Evolutionary conservation across 1,140 invertebrate species (phyloP), one percentile per base, ranked within the genome.

Genomic region (Rhynchophorus ferrugineus): DNA sequence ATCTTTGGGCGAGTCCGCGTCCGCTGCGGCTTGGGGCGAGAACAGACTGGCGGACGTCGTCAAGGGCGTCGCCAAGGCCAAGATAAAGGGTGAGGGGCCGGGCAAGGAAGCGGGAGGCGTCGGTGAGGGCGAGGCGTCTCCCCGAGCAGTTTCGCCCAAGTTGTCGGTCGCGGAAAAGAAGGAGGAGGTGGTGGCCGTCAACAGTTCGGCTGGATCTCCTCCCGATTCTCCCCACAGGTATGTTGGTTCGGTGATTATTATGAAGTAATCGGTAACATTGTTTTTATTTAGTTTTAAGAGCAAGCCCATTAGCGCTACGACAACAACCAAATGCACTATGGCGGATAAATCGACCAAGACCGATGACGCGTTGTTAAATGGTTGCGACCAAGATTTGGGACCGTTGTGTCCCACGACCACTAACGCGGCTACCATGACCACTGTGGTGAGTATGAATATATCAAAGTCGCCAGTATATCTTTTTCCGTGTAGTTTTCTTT

Each of bases 11-110:
- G 55, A 60, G 13, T 5, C 5, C 3, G 37, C 37, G 13, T 5
- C 37, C 13, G 38, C 29, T 3, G 34, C 35, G 0, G 43, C 50
- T 22, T 69, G 66, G 67, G 66, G 67, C 18, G 67, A 69, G 56
- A 81, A 77, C 66, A 76, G 85, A 64, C 71, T 89, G 57, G 82
- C 87, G 2, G 87, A 90, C 69, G 85, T 90, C 22, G 87, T 90
- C 16, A 88, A 87, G 65, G 84, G 84, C 50, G 84, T 80, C 22
- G 80, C 78, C 16, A 83, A 82, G 62, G 61, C 72, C 20, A 79
- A 60, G 51, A 21, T 19, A 8, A 49, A 44, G 5, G 46, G 43
- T 14, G 56, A 44, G 14, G 44, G 52, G 17, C 11, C 11, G 24
- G 44, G 52, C 20, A 49, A 49, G n/a, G 60, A 57, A 20, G 33